Evolutionary conservation across 2,797 vertebrate species (phyloP).

Genomic region (Rallus crepitans): DNA sequence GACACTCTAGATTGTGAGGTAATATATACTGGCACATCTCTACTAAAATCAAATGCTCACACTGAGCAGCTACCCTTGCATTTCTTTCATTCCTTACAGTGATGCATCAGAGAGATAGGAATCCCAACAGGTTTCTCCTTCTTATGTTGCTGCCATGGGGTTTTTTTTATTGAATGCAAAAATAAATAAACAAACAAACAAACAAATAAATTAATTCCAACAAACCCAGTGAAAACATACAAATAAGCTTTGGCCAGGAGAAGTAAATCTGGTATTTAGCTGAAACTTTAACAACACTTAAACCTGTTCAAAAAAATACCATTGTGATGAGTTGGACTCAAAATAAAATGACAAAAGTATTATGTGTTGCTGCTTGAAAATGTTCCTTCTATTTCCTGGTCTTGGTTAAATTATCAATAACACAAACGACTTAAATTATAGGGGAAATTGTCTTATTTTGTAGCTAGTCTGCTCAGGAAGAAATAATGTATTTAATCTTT

Average conservation of each 20-base stretch:
- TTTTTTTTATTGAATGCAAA: background rate
- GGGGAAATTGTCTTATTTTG: background rate
- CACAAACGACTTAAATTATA: background rate
- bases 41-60: background rate
- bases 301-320: background rate
- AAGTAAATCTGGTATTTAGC: background rate
- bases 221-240: background rate
- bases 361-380: background rate
- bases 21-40: background rate
- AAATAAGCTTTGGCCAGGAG: background rate
- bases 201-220: background rate
- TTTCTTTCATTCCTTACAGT: background rate
- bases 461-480: background rate
- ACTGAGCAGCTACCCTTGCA: background rate
- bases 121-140: background rate
- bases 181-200: background rate
- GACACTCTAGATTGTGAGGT: background rate
- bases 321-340: background rate
- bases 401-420: background rate
- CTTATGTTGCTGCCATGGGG: background rate
- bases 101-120: background rate
- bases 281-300: background rate
- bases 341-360: background rate
- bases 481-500: conserved; percentile 25
- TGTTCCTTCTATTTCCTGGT: background rate